Base-by-base conservation (phyloP, 2,797 vertebrate genomes). In the Tokudaia tokunoshimensis region DNA sequence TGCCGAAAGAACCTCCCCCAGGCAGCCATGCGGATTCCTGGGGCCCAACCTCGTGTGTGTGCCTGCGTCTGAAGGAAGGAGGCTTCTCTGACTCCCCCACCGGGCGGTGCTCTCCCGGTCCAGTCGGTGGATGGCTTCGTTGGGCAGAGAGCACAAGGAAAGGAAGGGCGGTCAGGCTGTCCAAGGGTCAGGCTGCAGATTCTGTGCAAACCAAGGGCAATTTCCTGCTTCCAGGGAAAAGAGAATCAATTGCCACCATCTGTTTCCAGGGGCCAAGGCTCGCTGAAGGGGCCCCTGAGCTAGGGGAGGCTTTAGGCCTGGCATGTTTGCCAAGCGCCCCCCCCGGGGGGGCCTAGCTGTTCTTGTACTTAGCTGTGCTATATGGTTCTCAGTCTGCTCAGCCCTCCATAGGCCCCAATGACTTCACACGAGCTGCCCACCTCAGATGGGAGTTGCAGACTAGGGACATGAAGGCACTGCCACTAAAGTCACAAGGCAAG, bases 151-250 rank as follows among this genome's bases (percentile, higher is more conserved):
- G 63, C 47, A 37, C 8, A 74, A 55, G 8, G 11, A n/a, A 14
- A 61, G 63, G 29, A 70, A 41, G 20, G 20, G 17, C 22, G 17
- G 14, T 88, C 59, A 82, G 72, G 89, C 47, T 14, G 91, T 94
- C 78, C 94, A 79, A 63, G 91, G 88, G n/a, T 72, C 92, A 67
- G 82, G 52, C 0, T 9, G 67, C 67, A 47, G 95, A 83, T 75
- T 81, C 37, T 83, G 79, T 67, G 4, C 75, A 96, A 81, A 96
- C 84, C 94, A 44, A 92, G 67, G 14, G 63, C 85, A 89, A 82
- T 92, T 94, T 96, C 92, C 96, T 80, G 96, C 47, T 86, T 70
- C 47, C 3, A 50, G 84, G 83, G 47, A 70, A 86, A 67, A 70
- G 65, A 86, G 34, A 52, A n/a, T 37, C 24, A 52, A 70, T 86